These are phyloP conservation scores for Epinephelus awoara DNA, from an alignment of 2,797 vertebrate species.

Conservation along the genomic window DNA sequence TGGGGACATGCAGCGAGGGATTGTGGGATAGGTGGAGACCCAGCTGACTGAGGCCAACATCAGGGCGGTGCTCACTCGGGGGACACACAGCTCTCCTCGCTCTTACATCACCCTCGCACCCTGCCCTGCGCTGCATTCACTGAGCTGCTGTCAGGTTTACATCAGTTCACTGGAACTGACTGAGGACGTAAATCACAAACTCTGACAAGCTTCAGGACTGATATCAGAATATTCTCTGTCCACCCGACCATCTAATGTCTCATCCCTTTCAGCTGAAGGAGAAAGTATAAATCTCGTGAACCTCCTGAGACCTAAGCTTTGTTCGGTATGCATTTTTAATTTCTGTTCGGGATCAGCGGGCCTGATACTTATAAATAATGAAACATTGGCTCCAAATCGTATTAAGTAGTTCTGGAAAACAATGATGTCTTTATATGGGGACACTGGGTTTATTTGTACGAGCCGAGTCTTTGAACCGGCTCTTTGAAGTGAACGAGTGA, in stretches of 20 bases:
- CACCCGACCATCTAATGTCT: background rate
- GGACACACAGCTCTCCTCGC: constrained; percentile 32
- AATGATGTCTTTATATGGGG: no score
- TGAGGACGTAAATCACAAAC: background rate
- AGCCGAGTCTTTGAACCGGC: no score
- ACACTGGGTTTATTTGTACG: no score
- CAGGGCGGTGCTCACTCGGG: constrained; percentile 68
- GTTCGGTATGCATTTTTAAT: no score
- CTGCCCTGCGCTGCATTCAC: constrained; percentile 20
- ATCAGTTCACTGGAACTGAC: background rate
- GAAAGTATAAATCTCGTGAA: background rate
- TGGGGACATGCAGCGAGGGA: constrained; percentile 59
- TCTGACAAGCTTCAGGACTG: constrained; percentile 1
- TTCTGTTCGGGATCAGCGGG: no score
- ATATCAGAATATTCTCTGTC: background rate
- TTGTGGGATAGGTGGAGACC: constrained; percentile 75
- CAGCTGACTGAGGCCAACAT: constrained; percentile 57
- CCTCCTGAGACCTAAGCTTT: no score
- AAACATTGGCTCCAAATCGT: no score
- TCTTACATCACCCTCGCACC: constrained; percentile 32
- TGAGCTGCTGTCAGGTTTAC: constrained; percentile 21
- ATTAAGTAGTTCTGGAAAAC: no score
- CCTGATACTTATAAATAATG: no score
- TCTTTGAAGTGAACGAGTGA: no score
- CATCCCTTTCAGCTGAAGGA: background rate